Evolutionary conservation across 2,113 vertebrate genomes (phyloP).

Genomic region (Phasianus colchicus): DNA sequence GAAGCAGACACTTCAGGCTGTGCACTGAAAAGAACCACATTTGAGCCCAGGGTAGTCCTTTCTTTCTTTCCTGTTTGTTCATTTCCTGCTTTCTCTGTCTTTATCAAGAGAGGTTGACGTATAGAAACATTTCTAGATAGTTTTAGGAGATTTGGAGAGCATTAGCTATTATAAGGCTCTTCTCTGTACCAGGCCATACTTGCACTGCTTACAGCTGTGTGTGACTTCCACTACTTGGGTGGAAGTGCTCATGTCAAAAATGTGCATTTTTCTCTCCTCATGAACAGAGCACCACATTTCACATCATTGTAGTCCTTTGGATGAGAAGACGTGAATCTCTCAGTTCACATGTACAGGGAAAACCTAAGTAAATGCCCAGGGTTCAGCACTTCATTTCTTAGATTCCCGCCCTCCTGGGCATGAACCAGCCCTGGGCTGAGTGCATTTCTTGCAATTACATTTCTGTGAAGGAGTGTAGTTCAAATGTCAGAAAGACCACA

Average conservation of each 20-base stretch:
- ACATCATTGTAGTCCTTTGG: neutral
- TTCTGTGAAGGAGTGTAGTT: neutral
- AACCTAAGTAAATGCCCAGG: neutral
- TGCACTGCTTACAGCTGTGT: neutral
- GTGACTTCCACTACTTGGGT: neutral
- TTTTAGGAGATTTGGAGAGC: neutral
- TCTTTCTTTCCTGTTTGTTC: neutral
- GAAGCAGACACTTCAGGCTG: neutral
- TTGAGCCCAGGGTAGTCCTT: fast-evolving
- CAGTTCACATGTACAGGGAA: neutral
- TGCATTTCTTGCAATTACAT: neutral
- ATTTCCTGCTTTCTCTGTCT: neutral
- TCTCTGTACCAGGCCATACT: neutral
- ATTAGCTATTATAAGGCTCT: neutral
- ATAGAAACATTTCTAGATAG: neutral
- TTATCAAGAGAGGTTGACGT: neutral
- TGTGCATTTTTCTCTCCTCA: neutral
- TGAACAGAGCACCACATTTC: neutral
- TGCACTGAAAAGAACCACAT: neutral
- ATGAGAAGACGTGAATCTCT: neutral
- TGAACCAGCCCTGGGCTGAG: neutral
- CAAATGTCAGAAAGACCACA: neutral
- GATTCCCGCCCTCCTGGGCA: fast-evolving
- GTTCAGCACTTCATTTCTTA: neutral
- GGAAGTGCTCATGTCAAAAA: neutral